Base-by-base conservation (phyloP, 2,888 invertebrate species). In the Lithosia quadra region DNA sequence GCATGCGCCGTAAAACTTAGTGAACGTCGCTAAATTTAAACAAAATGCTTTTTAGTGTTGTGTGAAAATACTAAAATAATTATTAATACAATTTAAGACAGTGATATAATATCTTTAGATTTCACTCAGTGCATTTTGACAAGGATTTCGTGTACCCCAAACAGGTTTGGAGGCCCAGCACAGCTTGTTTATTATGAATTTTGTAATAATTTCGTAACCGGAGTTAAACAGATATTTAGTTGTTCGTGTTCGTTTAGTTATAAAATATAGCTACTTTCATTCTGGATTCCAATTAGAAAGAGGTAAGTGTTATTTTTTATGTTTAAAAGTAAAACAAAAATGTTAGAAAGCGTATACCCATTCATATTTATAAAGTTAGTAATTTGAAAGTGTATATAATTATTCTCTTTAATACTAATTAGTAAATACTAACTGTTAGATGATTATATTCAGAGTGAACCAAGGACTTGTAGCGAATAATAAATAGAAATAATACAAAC, bases 281-380 rank as follows among this genome's bases (percentile, higher is more conserved):
- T 82, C 83, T 84, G 87, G 86, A 89, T 84, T 87, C 87, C 78
- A 74, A 71, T 81, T 83, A 75, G 82, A 85, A 86, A 87, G 63
- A 63, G 88, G 91, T 90, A 65, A 87, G 90, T 82, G 74, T 60
- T 36, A n/a, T n/a, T 57, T 64, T 75, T 79, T 39, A 61, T 69
- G 39, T 59, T 59, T 59, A 61, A 33, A 66, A 63, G 22, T 63
- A 34, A 68, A 63, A 63, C 22, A 49, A 61, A 73, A 70, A 69
- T 72, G 62, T 64, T 72, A 79, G 79, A 81, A 79, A 79, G 79
- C 49, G 49, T n/a, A 43, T 78, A 34, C 59, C 21, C 33, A 72
- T 76, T 70, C 67, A 70, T 64, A 64, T 57, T 64, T 53, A 68
- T 3, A 78, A 69, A 60, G 39, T 49, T 71, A 72, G 62, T 72